These are phyloP conservation scores for Caenorhabditis remanei DNA, from an alignment of 1,140 invertebrate genomes.

Conservation along the genomic window DNA sequence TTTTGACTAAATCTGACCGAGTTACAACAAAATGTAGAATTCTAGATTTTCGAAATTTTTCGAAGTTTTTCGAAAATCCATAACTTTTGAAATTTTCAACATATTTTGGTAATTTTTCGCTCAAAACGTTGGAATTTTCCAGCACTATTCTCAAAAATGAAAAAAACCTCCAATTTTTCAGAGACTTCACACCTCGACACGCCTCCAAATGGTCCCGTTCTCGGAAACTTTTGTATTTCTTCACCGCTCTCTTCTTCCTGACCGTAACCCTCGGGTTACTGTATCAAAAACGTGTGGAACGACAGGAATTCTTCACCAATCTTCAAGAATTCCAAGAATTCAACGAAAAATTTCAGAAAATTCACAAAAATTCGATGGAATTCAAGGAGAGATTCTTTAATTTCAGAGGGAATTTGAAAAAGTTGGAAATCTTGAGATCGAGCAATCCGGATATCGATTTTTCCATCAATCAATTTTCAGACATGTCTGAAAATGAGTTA, in stretches of 20 bases:
- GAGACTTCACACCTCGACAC: background rate
- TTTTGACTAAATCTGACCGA: too few species aligned
- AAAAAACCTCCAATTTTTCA: too few species aligned
- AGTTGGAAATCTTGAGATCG: background rate
- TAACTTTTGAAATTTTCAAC: too few species aligned
- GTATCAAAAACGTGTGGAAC: too few species aligned
- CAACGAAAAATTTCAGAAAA: background rate
- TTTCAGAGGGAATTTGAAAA: background rate
- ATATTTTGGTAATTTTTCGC: too few species aligned
- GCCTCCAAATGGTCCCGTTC: background rate
- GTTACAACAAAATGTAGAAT: too few species aligned
- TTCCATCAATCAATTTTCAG: slow-evolving; percentile 25
- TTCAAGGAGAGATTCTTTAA: background rate
- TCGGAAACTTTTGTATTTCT: background rate
- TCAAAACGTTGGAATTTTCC: too few species aligned
- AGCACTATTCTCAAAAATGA: too few species aligned
- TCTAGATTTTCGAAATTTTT: too few species aligned
- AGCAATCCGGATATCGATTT: background rate
- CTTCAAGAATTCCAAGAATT: background rate
- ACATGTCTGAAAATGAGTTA: slow-evolving; percentile 38
- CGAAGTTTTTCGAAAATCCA: too few species aligned
- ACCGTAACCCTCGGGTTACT: background rate
- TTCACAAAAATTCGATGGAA: background rate
- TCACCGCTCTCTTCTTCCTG: background rate
- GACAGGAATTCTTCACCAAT: too few species aligned